phyloP scores from a whole-genome alignment of 2,797 vertebrate genomes.

The Chelonia mydas region DNA sequence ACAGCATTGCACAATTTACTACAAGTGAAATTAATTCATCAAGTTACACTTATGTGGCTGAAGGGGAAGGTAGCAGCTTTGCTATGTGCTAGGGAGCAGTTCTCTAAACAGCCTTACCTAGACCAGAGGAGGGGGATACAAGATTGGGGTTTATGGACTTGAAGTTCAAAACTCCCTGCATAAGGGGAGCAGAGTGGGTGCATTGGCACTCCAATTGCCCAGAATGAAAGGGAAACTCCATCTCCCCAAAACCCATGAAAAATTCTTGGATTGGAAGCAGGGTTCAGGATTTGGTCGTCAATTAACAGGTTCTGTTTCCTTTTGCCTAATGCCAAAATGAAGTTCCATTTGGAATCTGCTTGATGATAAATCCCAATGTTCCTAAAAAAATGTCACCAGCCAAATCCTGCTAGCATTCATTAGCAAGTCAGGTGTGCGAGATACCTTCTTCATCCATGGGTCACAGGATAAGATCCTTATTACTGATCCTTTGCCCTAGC shows the following conservation, averaged over 20 bases:
- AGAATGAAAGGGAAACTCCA: not conserved
- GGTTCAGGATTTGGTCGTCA: not conserved
- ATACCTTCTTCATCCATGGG: rapidly evolving
- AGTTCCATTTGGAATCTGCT: not conserved
- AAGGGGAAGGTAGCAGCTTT: not conserved
- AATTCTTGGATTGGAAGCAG: not conserved
- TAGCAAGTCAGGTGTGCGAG: not conserved
- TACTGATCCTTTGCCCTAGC: not conserved
- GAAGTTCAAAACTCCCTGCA: not conserved
- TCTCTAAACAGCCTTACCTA: not conserved
- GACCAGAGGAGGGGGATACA: rapidly evolving
- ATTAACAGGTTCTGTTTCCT: not conserved
- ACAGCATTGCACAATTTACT: rapidly evolving
- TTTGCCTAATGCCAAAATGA: not conserved
- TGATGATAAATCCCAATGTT: not conserved
- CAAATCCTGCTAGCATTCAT: not conserved
- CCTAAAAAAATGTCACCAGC: not conserved
- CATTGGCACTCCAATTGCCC: rapidly evolving
- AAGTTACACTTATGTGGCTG: not conserved
- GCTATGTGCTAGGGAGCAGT: not conserved
- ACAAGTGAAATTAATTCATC: not conserved
- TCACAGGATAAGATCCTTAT: not conserved
- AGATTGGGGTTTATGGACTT: not conserved
- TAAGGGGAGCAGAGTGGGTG: not conserved
- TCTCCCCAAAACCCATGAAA: rapidly evolving